Base-by-base conservation (phyloP, 2,797 vertebrate genomes). In the Malurus leucopterus region DNA sequence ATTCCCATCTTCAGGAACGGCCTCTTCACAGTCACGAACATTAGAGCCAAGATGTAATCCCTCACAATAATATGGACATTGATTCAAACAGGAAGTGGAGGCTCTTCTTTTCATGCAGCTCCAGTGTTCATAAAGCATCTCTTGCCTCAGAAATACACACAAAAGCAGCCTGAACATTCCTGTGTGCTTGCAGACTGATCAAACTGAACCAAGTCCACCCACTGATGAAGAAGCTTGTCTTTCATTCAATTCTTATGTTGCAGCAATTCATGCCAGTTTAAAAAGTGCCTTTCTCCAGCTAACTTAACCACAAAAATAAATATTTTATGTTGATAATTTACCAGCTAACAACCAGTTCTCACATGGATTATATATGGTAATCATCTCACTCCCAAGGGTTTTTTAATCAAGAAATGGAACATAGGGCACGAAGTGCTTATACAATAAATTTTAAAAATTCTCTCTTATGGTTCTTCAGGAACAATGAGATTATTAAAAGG, bases 21-120 rank as follows among this genome's bases (percentile, higher is more conserved):
- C 15, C 29, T 84, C 70, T 67, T 89, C 3, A 8, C 44, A 88
- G 67, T 67, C 74, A 86, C 0, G 0, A 91, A 40, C 38, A 20
- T 67, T 10, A 67, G 34, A 92, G 83, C n/a, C 74, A 78, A 88
- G 73, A 89, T n/a, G 34, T 24, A 92, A 92, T 72, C 63, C 51
- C 68, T 78, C 83, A 70, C 65, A 92, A 67, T 46, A 82, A 81
- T 43, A 84, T 12, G 41, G 61, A 77, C 70, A 54, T 40, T 32
- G 53, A 91, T 77, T 90, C 58, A 49, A 85, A 77, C 58, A 76
- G 78, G 64, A 92, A 86, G 61, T 26, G 26, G 64, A 91, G 21
- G 16, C 50, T 71, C 46, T 71, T 85, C 68, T 87, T 91, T 88
- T 71, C 65, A 77, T 38, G 62, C 40, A 83, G 79, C 43, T 83